Evolutionary conservation across 2,113 vertebrate genomes (phyloP).

Genomic region (Desmodus rotundus): DNA sequence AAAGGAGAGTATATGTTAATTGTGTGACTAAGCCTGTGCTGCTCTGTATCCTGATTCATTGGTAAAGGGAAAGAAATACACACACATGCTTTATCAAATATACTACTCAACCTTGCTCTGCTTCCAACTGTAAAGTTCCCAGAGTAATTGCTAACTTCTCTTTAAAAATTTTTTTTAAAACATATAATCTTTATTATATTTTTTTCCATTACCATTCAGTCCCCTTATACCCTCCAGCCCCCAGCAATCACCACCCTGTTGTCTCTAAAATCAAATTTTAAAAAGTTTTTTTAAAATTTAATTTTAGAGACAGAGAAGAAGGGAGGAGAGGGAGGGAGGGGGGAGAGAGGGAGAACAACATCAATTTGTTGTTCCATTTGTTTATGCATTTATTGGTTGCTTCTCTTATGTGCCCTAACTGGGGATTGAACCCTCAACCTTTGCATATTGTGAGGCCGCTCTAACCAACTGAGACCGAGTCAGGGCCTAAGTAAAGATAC

Average conservation of each 20-base stretch:
- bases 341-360: not conserved
- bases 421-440: not conserved
- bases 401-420: not conserved
- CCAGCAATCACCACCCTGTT: too few relatives aligned
- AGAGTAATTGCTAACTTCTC: not conserved
- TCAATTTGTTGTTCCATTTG: not conserved
- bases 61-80: not conserved
- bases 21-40: not conserved
- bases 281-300: not conserved
- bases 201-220: too few relatives aligned
- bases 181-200: too few relatives aligned
- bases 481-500: not conserved
- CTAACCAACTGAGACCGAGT: not conserved
- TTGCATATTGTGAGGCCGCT: not conserved
- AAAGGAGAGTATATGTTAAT: not conserved
- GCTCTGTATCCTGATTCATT: not conserved
- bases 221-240: too few relatives aligned
- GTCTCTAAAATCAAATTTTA: too few relatives aligned
- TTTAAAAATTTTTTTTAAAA: not conserved
- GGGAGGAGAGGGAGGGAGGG: not conserved
- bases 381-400: not conserved
- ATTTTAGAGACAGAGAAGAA: not conserved
- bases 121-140: not conserved
- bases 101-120: not conserved
- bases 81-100: not conserved